These are phyloP conservation scores for Holothuria scabra DNA, from an alignment of 53 echinoderm and acorn worm species.

Conservation along the genomic window DNA sequence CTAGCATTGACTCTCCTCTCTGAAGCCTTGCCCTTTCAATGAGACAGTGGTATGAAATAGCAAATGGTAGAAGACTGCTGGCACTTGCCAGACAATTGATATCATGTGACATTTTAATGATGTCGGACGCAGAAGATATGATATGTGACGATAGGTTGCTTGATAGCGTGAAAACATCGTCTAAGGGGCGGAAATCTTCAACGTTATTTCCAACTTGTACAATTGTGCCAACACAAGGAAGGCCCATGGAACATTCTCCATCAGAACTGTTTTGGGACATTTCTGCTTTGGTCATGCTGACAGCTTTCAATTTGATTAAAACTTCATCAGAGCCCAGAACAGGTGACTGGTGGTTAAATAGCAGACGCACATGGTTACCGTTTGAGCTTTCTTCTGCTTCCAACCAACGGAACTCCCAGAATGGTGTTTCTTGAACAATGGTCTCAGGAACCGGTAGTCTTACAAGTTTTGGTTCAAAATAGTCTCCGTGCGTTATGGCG, in stretches of 20 bases:
- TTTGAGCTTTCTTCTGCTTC: neutral
- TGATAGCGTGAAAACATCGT: slow-evolving; percentile 80
- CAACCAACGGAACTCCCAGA: slow-evolving; percentile 52
- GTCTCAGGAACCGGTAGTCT: slow-evolving; percentile 39
- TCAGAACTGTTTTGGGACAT: neutral
- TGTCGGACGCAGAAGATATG: slow-evolving; percentile 55
- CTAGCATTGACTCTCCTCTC: slow-evolving; percentile 70
- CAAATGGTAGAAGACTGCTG: slow-evolving; percentile 69
- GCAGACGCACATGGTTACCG: neutral
- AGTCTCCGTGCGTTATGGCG: slow-evolving; percentile 32
- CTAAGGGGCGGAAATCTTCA: slow-evolving; percentile 57
- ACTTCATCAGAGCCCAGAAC: neutral
- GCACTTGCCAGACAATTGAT: slow-evolving; percentile 63
- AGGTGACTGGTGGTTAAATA: slow-evolving; percentile 10
- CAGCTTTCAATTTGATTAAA: slow-evolving; percentile 32
- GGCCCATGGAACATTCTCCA: neutral
- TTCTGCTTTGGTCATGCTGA: neutral
- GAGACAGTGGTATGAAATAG: slow-evolving; percentile 76
- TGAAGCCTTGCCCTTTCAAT: slow-evolving; percentile 72
- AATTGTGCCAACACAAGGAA: slow-evolving; percentile 68
- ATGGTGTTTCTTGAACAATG: slow-evolving; percentile 57
- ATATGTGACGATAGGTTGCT: slow-evolving; percentile 75
- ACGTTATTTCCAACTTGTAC: slow-evolving; percentile 72
- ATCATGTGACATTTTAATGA: slow-evolving; percentile 71
- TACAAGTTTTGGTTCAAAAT: slow-evolving; percentile 55